Evolutionary conservation across 2,888 invertebrate species (phyloP).

Genomic region (Clitarchus hookeri): DNA sequence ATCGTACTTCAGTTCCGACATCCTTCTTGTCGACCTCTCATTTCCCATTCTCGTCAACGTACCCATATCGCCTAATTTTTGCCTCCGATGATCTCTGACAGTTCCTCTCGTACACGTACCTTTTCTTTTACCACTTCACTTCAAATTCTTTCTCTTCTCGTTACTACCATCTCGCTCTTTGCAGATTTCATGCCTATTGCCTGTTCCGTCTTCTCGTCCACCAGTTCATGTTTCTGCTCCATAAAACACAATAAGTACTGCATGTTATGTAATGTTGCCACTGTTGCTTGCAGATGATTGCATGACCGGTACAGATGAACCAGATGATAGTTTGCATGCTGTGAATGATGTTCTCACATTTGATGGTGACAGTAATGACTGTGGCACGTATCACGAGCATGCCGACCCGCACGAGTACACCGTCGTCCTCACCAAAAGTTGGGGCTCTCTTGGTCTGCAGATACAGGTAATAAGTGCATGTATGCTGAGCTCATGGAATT

Average conservation of each 20-base stretch:
- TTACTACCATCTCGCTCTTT: too few species aligned
- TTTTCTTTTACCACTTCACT: too few species aligned
- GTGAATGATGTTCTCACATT: background rate
- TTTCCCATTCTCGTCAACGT: too few species aligned
- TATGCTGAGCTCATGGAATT: background rate
- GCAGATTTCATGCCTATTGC: too few species aligned
- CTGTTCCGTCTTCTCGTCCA: too few species aligned
- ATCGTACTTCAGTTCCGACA: too few species aligned
- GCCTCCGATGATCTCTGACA: too few species aligned
- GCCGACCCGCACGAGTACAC: background rate
- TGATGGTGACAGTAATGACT: background rate
- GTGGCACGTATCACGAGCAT: background rate
- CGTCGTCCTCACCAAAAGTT: background rate
- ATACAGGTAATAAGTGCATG: background rate
- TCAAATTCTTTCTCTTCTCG: too few species aligned
- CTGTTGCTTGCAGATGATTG: conserved; percentile 7
- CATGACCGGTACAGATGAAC: background rate
- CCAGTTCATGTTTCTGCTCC: too few species aligned
- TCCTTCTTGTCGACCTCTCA: too few species aligned
- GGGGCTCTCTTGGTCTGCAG: background rate
- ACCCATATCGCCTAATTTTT: too few species aligned
- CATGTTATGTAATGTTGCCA: background rate
- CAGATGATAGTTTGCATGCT: background rate
- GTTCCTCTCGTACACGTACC: too few species aligned
- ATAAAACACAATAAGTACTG: background rate